phyloP scores from a whole-genome alignment of 2,113 vertebrate species.

The Neoarius graeffei region DNA sequence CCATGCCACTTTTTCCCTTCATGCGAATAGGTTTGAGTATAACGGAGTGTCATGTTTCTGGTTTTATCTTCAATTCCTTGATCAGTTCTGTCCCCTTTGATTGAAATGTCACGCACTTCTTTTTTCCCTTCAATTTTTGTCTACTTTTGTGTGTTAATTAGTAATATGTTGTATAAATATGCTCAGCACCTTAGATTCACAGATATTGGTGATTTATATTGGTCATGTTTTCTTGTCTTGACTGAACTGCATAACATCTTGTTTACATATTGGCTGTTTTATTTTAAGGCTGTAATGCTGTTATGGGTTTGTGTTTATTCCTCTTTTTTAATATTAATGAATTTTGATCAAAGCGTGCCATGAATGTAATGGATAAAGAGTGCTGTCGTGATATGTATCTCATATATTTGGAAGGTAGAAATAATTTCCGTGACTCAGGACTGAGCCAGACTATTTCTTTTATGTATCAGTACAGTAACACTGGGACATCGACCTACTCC shows the following conservation, averaged over 20 bases:
- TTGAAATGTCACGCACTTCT: background rate
- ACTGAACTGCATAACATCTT: slow-evolving; percentile 17
- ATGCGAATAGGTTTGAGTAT: background rate
- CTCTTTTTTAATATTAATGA: background rate
- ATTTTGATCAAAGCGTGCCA: slow-evolving; percentile 20
- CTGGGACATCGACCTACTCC: background rate
- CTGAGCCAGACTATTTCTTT: slow-evolving; percentile 19
- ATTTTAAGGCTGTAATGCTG: slow-evolving; percentile 25
- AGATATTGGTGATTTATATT: slow-evolving; percentile 24
- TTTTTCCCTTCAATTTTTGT: background rate
- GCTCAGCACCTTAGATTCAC: slow-evolving; percentile 43
- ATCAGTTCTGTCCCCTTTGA: background rate
- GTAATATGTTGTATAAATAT: slow-evolving; percentile 27
- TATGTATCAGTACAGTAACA: background rate
- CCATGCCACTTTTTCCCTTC: background rate
- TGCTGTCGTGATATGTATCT: slow-evolving; percentile 8
- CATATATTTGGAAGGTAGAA: background rate
- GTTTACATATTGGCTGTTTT: slow-evolving; percentile 35
- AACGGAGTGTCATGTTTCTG: background rate
- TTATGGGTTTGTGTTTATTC: slow-evolving; percentile 13
- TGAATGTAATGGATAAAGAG: slow-evolving; percentile 10
- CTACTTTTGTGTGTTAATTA: background rate
- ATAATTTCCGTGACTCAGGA: slow-evolving; percentile 14
- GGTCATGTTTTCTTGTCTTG: slow-evolving; percentile 20
- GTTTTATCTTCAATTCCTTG: background rate